Conservation (phyloP, 2,888 invertebrate species). For the Amphipyra tragopoginis region DNA sequence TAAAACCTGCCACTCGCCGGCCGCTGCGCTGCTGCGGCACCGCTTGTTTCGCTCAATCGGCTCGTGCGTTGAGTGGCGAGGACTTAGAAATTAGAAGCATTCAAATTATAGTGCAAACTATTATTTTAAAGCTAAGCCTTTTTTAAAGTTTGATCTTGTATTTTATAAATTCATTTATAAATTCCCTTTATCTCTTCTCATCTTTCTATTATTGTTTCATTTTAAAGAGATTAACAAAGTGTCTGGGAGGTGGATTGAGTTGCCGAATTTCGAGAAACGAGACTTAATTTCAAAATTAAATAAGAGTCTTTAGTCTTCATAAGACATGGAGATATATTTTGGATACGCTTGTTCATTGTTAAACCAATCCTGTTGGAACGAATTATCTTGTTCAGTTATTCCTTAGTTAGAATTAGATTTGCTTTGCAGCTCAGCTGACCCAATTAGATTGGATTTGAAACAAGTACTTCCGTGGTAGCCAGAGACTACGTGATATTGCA, state of each 20-base stretch:
- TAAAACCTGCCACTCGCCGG: no score
- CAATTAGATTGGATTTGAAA: conserved; percentile 39
- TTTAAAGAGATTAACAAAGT: conserved; percentile 7
- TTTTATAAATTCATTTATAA: no score
- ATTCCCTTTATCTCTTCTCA: neutral
- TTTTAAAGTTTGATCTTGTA: no score
- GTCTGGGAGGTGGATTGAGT: neutral
- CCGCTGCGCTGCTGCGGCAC: no score
- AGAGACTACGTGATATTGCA: conserved; percentile 19
- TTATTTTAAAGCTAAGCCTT: no score
- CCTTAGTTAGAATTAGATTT: conserved; percentile 35
- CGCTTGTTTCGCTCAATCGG: no score
- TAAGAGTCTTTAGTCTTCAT: no score
- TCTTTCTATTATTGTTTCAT: conserved; percentile 6
- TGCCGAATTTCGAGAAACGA: neutral
- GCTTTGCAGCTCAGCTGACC: conserved; percentile 27
- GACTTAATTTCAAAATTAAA: neutral
- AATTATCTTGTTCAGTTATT: no score
- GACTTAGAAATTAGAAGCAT: no score
- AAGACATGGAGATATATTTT: neutral
- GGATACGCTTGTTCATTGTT: neutral
- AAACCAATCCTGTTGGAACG: no score
- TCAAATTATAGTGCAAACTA: no score
- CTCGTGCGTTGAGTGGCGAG: no score
- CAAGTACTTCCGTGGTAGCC: conserved; percentile 10